phyloP scores from a whole-genome alignment of 2,888 invertebrate genomes.

The Coenonympha arcania region DNA sequence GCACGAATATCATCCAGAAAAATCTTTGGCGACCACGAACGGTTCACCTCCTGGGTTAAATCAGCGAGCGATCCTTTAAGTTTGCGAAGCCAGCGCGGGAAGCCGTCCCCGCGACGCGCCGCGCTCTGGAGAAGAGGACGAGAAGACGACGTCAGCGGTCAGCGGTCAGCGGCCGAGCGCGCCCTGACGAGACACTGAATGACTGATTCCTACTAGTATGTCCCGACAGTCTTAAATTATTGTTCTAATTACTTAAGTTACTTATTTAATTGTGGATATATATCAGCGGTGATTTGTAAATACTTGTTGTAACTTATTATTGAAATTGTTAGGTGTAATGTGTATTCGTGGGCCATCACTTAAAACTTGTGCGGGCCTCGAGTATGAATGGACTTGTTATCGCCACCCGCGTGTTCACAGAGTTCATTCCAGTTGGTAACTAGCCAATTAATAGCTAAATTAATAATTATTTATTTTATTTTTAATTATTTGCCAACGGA shows the following conservation, averaged over 20 bases:
- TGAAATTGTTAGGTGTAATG: slow-evolving; percentile 64
- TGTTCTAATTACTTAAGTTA: slow-evolving; percentile 66
- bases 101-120: slow-evolving; percentile 23
- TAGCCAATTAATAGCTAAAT: slow-evolving; percentile 73
- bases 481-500: slow-evolving; percentile 70
- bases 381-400: slow-evolving; percentile 67
- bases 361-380: slow-evolving; percentile 48
- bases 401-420: slow-evolving; percentile 74
- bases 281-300: slow-evolving; percentile 64
- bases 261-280: slow-evolving; percentile 65
- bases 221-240: slow-evolving; percentile 69
- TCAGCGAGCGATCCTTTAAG: slow-evolving; percentile 28
- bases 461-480: slow-evolving; percentile 66
- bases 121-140: slow-evolving; percentile 28
- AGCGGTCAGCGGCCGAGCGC: slow-evolving; percentile 47
- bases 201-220: slow-evolving; percentile 73
- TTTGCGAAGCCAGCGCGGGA: slow-evolving; percentile 34
- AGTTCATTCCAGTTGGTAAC: slow-evolving; percentile 70
- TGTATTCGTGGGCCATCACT: slow-evolving; percentile 48
- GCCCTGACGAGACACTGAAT: slow-evolving; percentile 55
- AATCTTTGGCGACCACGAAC: slow-evolving; percentile 29
- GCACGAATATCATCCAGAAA: slow-evolving; percentile 51
- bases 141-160: slow-evolving; percentile 49
- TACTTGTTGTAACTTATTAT: slow-evolving; percentile 69
- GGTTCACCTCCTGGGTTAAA: slow-evolving; percentile 28